Evolutionary conservation across 2,888 invertebrate genomes (phyloP).

Genomic region (Lasioglossum lativentre): DNA sequence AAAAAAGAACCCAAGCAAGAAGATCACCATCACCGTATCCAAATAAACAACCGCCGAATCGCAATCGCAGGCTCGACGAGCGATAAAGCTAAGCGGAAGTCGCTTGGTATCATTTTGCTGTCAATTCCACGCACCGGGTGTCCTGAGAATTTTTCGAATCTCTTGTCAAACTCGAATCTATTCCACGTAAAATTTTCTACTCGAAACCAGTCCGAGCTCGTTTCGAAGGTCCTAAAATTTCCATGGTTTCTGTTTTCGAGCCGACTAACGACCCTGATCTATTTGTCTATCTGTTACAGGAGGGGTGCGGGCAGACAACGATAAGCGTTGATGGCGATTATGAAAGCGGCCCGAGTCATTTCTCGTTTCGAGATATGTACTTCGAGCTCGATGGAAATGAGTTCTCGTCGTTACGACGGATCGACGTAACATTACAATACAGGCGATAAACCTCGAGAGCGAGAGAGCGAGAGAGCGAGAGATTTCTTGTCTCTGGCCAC

Average conservation of each 20-base stretch:
- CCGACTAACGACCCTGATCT: conserved; percentile 1
- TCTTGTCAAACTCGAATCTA: not conserved
- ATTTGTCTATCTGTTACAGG: not conserved
- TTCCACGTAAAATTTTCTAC: not conserved
- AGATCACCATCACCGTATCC: not conserved
- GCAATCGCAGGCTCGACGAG: not conserved
- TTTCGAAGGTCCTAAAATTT: not conserved
- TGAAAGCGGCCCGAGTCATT: conserved; percentile 1
- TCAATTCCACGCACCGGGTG: not conserved
- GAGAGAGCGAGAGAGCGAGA: not conserved
- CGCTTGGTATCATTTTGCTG: not conserved
- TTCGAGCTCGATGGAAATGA: not conserved
- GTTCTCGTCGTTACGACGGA: not conserved
- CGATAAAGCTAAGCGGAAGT: not conserved
- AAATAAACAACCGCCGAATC: not conserved
- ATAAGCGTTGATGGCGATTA: not conserved
- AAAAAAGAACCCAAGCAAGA: not conserved
- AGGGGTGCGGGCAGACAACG: not conserved
- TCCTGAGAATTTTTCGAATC: not conserved
- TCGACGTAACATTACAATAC: not conserved
- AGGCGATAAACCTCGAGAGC: not conserved
- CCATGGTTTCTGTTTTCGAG: not conserved
- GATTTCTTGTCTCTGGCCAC: not conserved
- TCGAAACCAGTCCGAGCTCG: too few relatives aligned
- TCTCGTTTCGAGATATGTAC: conserved; percentile 7